Evolutionary conservation across 2,888 invertebrate species (phyloP).

Genomic region (Catocala nupta): DNA sequence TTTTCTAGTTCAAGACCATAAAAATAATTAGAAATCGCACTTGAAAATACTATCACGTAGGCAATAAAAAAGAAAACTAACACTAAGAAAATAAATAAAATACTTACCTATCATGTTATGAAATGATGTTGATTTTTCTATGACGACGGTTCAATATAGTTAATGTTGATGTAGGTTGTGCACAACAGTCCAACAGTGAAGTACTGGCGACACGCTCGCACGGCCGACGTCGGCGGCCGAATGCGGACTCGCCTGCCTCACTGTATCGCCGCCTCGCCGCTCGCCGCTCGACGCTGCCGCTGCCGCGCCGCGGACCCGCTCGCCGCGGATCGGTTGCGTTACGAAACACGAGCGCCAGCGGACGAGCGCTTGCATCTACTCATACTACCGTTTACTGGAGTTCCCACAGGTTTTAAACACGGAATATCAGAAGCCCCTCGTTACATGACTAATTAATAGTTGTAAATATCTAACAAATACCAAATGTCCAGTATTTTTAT

Average conservation of each 20-base stretch:
- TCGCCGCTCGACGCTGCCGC: no score
- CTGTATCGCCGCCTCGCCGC: conserved; percentile 31
- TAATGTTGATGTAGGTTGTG: conserved; percentile 86
- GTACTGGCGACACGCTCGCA: conserved; percentile 65
- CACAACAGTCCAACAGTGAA: conserved; percentile 59
- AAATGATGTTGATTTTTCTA: conserved; percentile 69
- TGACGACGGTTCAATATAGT: conserved; percentile 74
- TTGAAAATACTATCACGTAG: background rate
- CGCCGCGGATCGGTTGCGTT: conserved; percentile 38
- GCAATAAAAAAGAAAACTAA: conserved; percentile 16
- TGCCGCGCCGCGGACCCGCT: conserved; percentile 48
- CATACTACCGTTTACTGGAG: no score
- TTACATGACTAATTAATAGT: no score
- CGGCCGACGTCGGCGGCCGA: conserved; percentile 77
- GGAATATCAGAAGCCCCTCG: no score
- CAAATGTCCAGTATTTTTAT: no score
- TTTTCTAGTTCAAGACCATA: conserved; percentile 3
- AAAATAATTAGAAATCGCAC: background rate
- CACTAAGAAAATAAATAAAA: conserved; percentile 35
- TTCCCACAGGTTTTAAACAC: no score
- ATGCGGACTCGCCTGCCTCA: conserved; percentile 60
- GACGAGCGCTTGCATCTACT: background rate
- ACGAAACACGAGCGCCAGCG: conserved; percentile 42
- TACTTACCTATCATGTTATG: conserved; percentile 82
- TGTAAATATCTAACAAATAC: no score